Evolutionary conservation across 2,888 invertebrate genomes (phyloP), one percentile per base, ranked within the genome.

Genomic region (Dicranocentrus wangi): DNA sequence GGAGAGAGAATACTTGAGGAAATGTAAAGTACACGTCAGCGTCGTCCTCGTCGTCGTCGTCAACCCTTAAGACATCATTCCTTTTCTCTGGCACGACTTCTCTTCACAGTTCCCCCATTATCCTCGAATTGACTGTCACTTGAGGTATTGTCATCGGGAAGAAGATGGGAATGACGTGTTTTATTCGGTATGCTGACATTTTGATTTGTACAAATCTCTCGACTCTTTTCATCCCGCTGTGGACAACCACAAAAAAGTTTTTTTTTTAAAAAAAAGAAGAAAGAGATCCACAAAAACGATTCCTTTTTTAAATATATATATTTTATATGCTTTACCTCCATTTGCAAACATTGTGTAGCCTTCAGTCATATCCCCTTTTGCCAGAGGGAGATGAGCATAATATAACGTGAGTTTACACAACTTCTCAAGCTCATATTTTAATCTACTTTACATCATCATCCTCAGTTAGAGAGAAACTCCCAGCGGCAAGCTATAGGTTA

Each of bases 41-140:
- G 21, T 13, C n/a, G n/a, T n/a, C n/a, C n/a, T n/a, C n/a, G 63
- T 63, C 28, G 21, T 66, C 7, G 25, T 51, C 61, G 39, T 60
- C 47, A 61, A 32, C 51, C 70, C 68, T 27, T 80, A 80, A 80
- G 80, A 72, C 80, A 80, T 60, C 61, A 80, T 72, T 55, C 69
- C 53, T 80, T 80, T 66, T 53, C 73, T 42, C 39, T 19, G 53
- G 80, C 80, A 80, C 80, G 72, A 73, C 73, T 65, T 13, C 23
- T 1, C 25, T 42, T 65, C 70, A 43, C 55, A 65, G 60, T 15
- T 63, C 23, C 32, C 19, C 10, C 25, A 53, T 39, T n/a, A n/a
- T n/a, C 25, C 17, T 66, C 42, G 42, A 65, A 58, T 72, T 58
- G 66, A 58, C 71, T 72, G 71, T 72, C 79, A 66, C 60, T 72